Evolutionary conservation across 2,797 vertebrate species (phyloP), one percentile per base, ranked within the genome.

Genomic region (Coccyzus lansbergi): DNA sequence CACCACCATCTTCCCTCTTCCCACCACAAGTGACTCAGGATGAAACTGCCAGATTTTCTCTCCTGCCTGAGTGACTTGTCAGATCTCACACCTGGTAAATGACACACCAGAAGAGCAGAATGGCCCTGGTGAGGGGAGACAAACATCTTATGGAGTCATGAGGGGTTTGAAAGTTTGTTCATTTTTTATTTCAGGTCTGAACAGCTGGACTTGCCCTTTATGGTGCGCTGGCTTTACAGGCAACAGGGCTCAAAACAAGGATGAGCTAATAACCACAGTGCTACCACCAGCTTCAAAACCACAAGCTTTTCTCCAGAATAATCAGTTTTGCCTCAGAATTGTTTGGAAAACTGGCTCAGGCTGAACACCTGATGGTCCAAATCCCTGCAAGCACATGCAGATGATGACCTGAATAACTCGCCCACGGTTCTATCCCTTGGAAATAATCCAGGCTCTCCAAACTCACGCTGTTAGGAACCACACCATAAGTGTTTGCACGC

Each of bases 401-500:
- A 28, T 69, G 21, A 34, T 51, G 24, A 52, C 26, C 49, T 31
- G 5, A 91, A 52, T 52, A 84, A 76, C 33, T 76, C 0, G 0
- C 21, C 8, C 21, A 12, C 1, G 0, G 24, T 51, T 78, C 71
- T 67, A 62, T 40, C n/a, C 29, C 36, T 48, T 34, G 15, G 68
- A 42, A 86, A 31, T 40, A 72, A 26, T 31, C 19, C 42, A n/a
- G 33, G 21, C 44, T 86, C 14, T 44, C 34, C 48, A 53, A 5
- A 62, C 15, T 51, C 25, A n/a, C 0, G 2, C 15, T 2, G 5
- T 55, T 24, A 34, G 51, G 38, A 82, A 31, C 19, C 10, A 21
- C 24, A 53, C 21, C 13, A 13, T 0, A 0, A 5, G 12, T 56
- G 8, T 76, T 52, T 72, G 21, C 36, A 19, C 0, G 2, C 36